These are phyloP conservation scores for Andrena marginata DNA, from an alignment of 2,888 invertebrate genomes.

Conservation along the genomic window DNA sequence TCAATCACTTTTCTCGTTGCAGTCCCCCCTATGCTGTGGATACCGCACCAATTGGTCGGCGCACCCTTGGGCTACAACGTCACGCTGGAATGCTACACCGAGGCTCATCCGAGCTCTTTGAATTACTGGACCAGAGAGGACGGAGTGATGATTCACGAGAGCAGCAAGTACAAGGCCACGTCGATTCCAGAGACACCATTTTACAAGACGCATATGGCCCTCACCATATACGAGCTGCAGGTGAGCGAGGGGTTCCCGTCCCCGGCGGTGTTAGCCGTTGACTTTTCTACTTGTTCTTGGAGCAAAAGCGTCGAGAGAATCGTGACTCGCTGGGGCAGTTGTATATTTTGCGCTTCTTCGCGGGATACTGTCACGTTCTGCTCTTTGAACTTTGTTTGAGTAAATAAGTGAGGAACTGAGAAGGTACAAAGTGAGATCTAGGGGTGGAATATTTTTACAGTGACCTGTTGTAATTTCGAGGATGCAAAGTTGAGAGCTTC, in stretches of 20 bases:
- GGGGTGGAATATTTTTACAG: too few relatives aligned
- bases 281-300: neutral
- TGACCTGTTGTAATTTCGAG: too few relatives aligned
- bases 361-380: too few relatives aligned
- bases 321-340: too few relatives aligned
- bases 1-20: conserved; percentile 83
- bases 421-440: too few relatives aligned
- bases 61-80: conserved; percentile 93
- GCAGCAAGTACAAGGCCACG: conserved; percentile 89
- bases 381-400: too few relatives aligned
- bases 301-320: too few relatives aligned
- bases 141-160: conserved; percentile 95
- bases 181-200: conserved; percentile 90
- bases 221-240: conserved; percentile 91
- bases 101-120: conserved; percentile 95
- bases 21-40: conserved; percentile 97
- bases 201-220: conserved; percentile 95
- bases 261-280: neutral
- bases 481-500: too few relatives aligned
- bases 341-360: too few relatives aligned
- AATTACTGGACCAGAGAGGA: conserved; percentile 96
- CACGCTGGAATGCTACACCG: conserved; percentile 95
- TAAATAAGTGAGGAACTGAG: too few relatives aligned
- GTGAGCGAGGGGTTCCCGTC: conserved; percentile 60
- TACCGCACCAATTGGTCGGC: conserved; percentile 95